Base-by-base conservation (phyloP, 2,888 invertebrate species). In the Phyllotreta cruciferae region DNA sequence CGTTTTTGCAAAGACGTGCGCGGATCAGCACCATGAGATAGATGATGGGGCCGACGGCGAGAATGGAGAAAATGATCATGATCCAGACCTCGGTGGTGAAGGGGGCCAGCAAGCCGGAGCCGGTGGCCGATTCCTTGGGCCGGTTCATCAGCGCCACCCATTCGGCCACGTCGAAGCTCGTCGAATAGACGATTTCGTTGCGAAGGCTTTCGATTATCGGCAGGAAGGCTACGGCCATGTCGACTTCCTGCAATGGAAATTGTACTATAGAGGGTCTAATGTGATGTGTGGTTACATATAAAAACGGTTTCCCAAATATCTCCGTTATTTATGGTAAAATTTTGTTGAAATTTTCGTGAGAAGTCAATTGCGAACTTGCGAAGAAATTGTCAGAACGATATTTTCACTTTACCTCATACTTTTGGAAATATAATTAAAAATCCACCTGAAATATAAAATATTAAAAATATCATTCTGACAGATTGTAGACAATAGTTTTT, bases 71-170 rank as follows among this genome's bases (percentile, higher is more conserved):
- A 35, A 94, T 78, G 64, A 93, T 91, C 39, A 91, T 80, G 56
- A 90, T 84, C 85, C 81, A 83, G 68, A 82, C 81, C 39, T 76
- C 68, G n/a, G 75, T 83, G 66, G 90, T 88, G 72, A 94, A 94
- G 0, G 94, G 94, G 0, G 94, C 93, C 61, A 93, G 79, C 4
- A 94, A 82, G 0, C 94, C 94, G 0, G 93, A 90, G 0, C 93
- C 93, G 1, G 89, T 88, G 0, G 93, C 93, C 0, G 94, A 93
- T 76, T 90, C 92, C 38, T 85, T 85, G 0, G 94, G 94, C 57
- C 94, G 84, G 77, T 86, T 89, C 86, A 94, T 87, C 78, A 94
- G 84, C 80, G 93, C 91, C 56, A 90, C 88, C 88, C 93, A 90
- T 71, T 89, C 85, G 0, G 90, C 90, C 70, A 90, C 90, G 69